Evolutionary conservation across 2,797 vertebrate genomes (phyloP), one percentile per base, ranked within the genome.

Genomic region (Danio choprae): DNA sequence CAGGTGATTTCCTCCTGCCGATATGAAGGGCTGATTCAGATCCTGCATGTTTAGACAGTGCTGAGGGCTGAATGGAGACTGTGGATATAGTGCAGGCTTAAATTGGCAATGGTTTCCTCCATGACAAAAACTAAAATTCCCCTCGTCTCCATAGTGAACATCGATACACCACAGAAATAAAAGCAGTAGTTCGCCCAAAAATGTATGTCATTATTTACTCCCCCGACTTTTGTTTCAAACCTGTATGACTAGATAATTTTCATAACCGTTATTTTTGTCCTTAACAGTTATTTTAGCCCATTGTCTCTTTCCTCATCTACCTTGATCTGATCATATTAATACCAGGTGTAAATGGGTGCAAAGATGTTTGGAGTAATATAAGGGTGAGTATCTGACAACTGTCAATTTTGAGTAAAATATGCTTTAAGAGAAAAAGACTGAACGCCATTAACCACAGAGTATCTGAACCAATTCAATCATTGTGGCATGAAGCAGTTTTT

Each of bases 11-110:
- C 58, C 63, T 76, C 71, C 18, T 22, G 0, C 71, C 20, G 40
- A 50, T 83, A 74, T 36, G 50, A 48, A 79, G 62, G 67, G 65
- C 29, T 63, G 77, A 79, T 53, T 73, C 56, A 82, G 59, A 75
- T 79, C 67, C 43, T 65, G 75, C 86, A 69, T 83, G 87, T 84
- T 83, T 74, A 18, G 56, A 82, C 56, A 60, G 64, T 29, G 50
- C 43, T 40, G n/a, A 58, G 68, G 40, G 56, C 29, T n/a, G 38
- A 44, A 59, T 40, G 38, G 40, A 58, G 77, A 18, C 44, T 43
- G 4, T 13, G 64, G 18, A 70, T 43, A 65, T 11, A 16, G 51
- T 18, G 40, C 38, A 71, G 13, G 48, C 44, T 36, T 29, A n/a
- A 79, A 70, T 20, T 62, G 41, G 40, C 71, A 73, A 41, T 60